Conservation (phyloP, 1,140 invertebrate species). For the Papilio glaucus region DNA sequence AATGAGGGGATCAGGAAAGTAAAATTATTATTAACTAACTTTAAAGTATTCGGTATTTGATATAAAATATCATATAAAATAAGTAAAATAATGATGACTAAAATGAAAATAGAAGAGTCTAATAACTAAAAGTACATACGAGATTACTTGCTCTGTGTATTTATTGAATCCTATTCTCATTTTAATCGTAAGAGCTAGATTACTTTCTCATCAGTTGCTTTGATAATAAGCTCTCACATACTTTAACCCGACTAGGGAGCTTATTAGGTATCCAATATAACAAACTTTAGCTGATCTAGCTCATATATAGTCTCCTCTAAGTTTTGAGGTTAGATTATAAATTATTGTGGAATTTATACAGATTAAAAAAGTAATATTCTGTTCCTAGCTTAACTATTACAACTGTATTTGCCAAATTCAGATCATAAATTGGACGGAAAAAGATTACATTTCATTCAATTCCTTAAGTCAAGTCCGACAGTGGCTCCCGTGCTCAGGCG, state of each 20-base stretch:
- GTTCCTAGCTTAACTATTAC: not conserved
- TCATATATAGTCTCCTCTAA: no score
- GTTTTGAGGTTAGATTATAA: no score
- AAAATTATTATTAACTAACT: not conserved
- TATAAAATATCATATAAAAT: constrained; percentile 31
- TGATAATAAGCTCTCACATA: not conserved
- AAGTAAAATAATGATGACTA: constrained; percentile 57
- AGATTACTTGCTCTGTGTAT: constrained; percentile 43
- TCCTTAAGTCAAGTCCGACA: not conserved
- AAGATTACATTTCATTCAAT: not conserved
- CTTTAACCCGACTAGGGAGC: no score
- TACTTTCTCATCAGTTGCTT: no score
- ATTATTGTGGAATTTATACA: no score
- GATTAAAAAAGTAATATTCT: not conserved
- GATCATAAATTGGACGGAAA: constrained; percentile 1
- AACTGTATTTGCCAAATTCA: not conserved
- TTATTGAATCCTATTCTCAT: constrained; percentile 78
- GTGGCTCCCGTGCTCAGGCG: constrained; percentile 36
- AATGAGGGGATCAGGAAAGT: not conserved
- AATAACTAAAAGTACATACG: constrained; percentile 47
- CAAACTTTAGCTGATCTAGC: no score
- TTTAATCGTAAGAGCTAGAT: constrained; percentile 63
- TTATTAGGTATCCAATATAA: no score
- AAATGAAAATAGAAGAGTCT: constrained; percentile 79
- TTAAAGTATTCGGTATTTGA: not conserved